Conservation (phyloP, 2,113 vertebrate species). For the Semnopithecus entellus region DNA sequence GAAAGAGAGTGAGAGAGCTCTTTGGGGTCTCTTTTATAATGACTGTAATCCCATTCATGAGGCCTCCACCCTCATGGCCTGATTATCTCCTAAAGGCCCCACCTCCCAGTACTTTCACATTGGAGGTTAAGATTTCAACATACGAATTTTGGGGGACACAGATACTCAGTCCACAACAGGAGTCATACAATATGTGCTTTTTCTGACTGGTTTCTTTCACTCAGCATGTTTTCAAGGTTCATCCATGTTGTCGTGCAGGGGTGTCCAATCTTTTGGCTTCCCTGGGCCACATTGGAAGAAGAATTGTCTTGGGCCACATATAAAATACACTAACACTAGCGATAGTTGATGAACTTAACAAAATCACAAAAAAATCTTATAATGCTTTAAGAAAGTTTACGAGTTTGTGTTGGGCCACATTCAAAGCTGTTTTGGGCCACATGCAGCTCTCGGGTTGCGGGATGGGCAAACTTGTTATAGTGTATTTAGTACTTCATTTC, state of each 20-base stretch:
- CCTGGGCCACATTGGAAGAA: too few relatives aligned
- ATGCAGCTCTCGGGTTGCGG: too few relatives aligned
- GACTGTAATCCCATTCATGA: not conserved
- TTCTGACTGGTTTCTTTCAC: not conserved
- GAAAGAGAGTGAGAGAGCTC: not conserved
- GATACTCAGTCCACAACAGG: not conserved
- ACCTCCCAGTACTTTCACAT: not conserved
- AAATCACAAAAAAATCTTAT: too few relatives aligned
- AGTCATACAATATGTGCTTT: not conserved
- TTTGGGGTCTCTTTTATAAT: not conserved
- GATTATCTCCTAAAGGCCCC: not conserved
- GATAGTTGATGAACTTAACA: too few relatives aligned
- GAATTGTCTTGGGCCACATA: too few relatives aligned
- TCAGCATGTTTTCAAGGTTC: conserved; percentile 1
- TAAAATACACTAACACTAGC: too few relatives aligned
- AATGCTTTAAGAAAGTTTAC: too few relatives aligned
- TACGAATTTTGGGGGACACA: not conserved
- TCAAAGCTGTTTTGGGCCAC: too few relatives aligned
- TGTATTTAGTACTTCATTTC: not conserved
- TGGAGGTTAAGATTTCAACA: not conserved
- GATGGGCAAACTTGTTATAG: not conserved
- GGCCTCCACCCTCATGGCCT: not conserved
- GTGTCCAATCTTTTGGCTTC: too few relatives aligned
- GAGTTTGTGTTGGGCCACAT: too few relatives aligned
- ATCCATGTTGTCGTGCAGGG: not conserved